phyloP scores from a whole-genome alignment of 2,888 invertebrate species.

The Stenchaetothrips biformis region DNA sequence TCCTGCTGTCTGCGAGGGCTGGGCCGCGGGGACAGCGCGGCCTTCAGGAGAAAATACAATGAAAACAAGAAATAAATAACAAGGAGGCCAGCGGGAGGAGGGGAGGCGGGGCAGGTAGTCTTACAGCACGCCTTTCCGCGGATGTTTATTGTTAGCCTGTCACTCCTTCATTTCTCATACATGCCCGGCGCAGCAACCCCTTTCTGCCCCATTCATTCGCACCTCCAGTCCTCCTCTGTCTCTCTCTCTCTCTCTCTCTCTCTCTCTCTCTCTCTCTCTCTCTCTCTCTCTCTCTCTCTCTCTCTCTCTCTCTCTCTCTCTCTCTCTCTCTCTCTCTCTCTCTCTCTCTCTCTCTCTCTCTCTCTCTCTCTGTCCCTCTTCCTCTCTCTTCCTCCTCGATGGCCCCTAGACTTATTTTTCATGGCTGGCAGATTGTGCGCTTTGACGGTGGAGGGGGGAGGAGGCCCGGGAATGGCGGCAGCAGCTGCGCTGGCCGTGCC shows the following conservation, averaged over 20 bases:
- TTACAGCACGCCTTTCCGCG: background rate
- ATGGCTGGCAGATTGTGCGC: too few relatives aligned
- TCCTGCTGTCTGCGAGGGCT: background rate
- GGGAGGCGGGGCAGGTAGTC: background rate
- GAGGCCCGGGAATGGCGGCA: too few relatives aligned
- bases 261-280: background rate
- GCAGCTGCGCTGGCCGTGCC: too few relatives aligned
- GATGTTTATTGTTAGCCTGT: background rate
- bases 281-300: background rate
- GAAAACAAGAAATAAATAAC: too few relatives aligned
- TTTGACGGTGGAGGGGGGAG: too few relatives aligned
- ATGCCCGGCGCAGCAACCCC: background rate
- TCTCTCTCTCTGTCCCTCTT: background rate
- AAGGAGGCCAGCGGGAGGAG: too few relatives aligned
- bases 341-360: too few relatives aligned
- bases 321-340: background rate
- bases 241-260: background rate
- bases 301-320: background rate
- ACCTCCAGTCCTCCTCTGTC: background rate
- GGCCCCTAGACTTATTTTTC: too few relatives aligned
- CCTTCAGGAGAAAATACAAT: too few relatives aligned
- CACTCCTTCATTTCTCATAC: slow-evolving; percentile 12
- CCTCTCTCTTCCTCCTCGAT: background rate
- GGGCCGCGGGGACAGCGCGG: too few relatives aligned
- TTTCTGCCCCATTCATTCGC: background rate